Percentiles rank a stretch among this genome's conserved stretches.
phyloP scores from a whole-genome alignment of 2,113 vertebrate genomes.

The Sardina pilchardus region DNA sequence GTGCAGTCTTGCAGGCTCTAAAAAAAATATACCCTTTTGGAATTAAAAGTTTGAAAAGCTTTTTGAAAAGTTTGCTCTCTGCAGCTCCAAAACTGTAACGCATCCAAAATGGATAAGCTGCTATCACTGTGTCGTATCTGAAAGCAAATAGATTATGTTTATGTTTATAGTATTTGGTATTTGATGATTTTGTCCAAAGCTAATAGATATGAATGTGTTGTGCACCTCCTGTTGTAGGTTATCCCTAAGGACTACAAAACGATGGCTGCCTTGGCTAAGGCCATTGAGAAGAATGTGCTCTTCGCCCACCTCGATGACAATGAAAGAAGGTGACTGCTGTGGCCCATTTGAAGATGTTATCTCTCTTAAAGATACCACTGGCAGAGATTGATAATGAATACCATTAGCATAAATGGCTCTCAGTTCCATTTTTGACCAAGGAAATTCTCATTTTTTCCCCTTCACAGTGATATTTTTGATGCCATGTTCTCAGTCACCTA shows the following conservation, averaged over 20 bases:
- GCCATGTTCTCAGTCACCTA: conserved; percentile 98
- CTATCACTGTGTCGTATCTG: background rate
- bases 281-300: conserved; percentile 97
- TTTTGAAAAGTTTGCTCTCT: no score
- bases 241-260: conserved; percentile 99
- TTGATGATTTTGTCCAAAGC: background rate
- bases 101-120: background rate
- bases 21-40: no score
- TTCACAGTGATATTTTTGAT: conserved; percentile 93
- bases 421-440: background rate
- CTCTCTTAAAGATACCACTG: background rate
- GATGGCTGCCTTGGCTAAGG: conserved; percentile 98
- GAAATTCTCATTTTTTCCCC: background rate
- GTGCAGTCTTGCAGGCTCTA: no score
- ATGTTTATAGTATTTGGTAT: background rate
- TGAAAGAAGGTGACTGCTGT: conserved; percentile 84
- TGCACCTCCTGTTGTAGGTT: conserved; percentile 72
- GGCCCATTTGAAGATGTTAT: background rate
- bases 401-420: background rate
- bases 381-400: background rate
- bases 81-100: no score
- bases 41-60: no score
- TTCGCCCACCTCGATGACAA: conserved; percentile 98
- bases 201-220: background rate
- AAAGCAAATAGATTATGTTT: background rate